phyloP scores from a whole-genome alignment of 1,140 invertebrate genomes.

The Agrilus planipennis region DNA sequence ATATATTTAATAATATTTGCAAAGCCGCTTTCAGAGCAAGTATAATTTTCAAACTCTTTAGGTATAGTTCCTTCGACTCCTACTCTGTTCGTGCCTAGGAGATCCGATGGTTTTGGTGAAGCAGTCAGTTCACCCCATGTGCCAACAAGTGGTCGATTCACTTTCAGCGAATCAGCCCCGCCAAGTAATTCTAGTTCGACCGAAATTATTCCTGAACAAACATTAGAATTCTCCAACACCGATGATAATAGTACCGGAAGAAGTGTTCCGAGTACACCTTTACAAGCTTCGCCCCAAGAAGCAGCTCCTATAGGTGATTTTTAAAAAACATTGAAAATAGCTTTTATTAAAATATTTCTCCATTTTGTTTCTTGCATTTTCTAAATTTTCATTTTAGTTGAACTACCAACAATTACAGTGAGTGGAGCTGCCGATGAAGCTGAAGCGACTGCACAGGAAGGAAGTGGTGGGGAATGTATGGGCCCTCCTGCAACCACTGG shows the following conservation, averaged over 20 bases:
- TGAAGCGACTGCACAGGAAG: slow-evolving; percentile 21
- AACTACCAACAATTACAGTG: slow-evolving; percentile 20
- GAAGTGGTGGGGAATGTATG: slow-evolving; percentile 23
- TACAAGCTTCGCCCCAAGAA: slow-evolving; percentile 55
- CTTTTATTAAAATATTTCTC: slow-evolving; percentile 5
- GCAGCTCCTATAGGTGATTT: slow-evolving; percentile 22
- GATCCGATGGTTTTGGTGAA: slow-evolving; percentile 82
- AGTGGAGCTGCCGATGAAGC: slow-evolving; percentile 23
- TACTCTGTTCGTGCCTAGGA: slow-evolving; percentile 68
- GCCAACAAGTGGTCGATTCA: slow-evolving; percentile 51
- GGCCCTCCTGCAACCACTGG: slow-evolving; percentile 28
- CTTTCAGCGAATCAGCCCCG: slow-evolving; percentile 48
- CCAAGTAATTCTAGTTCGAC: slow-evolving; percentile 16
- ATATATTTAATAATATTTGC: not conserved
- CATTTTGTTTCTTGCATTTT: too few relatives aligned
- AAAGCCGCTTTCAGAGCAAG: too few relatives aligned
- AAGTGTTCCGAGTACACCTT: slow-evolving; percentile 59
- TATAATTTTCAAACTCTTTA: too few relatives aligned
- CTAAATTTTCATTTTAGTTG: too few relatives aligned
- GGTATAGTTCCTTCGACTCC: slow-evolving; percentile 83
- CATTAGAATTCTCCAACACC: slow-evolving; percentile 22
- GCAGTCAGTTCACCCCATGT: slow-evolving; percentile 81
- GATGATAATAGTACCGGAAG: slow-evolving; percentile 38
- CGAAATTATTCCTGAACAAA: slow-evolving; percentile 28
- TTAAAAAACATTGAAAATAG: too few relatives aligned